These are phyloP conservation scores for Branchipolynoe longqiensis DNA, from an alignment of 2,888 invertebrate species.

Conservation along the genomic window DNA sequence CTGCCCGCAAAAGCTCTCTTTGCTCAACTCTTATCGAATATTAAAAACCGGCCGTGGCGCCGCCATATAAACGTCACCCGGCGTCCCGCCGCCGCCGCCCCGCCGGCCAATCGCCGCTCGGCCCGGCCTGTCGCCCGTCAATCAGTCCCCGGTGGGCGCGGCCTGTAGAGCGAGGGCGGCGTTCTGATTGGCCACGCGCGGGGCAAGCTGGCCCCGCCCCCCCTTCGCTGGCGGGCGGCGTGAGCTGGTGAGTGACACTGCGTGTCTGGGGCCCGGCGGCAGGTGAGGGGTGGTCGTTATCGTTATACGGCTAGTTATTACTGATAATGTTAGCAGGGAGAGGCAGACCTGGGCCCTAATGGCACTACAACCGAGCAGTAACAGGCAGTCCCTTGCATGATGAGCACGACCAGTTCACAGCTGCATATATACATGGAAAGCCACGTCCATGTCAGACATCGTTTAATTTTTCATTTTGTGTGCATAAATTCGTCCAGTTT, in stretches of 20 bases:
- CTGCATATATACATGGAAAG: not conserved
- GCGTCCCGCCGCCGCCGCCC: not conserved
- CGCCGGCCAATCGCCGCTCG: conserved; percentile 15
- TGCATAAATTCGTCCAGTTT: not conserved
- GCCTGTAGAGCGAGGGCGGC: not conserved
- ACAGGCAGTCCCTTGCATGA: too few relatives aligned
- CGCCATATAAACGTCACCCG: conserved; percentile 44
- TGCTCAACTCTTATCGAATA: conserved; percentile 56
- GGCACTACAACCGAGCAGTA: too few relatives aligned
- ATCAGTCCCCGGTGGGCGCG: conserved; percentile 23
- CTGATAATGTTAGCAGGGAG: conserved; percentile 23
- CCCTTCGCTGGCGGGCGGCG: conserved; percentile 1
- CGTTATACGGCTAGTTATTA: conserved; percentile 38
- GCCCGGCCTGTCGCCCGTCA: not conserved
- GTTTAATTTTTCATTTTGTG: not conserved
- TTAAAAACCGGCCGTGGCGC: conserved; percentile 34
- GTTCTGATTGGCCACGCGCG: not conserved
- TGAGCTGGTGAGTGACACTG: not conserved
- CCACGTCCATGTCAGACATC: not conserved
- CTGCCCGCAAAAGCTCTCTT: conserved; percentile 50
- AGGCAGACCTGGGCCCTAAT: too few relatives aligned
- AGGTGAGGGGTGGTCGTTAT: conserved; percentile 34
- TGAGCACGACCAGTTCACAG: not conserved
- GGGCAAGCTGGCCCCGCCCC: not conserved
- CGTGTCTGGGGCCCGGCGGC: not conserved